These are phyloP conservation scores for Laticauda colubrina DNA, from an alignment of 2,113 vertebrate species.

Conservation along the genomic window DNA sequence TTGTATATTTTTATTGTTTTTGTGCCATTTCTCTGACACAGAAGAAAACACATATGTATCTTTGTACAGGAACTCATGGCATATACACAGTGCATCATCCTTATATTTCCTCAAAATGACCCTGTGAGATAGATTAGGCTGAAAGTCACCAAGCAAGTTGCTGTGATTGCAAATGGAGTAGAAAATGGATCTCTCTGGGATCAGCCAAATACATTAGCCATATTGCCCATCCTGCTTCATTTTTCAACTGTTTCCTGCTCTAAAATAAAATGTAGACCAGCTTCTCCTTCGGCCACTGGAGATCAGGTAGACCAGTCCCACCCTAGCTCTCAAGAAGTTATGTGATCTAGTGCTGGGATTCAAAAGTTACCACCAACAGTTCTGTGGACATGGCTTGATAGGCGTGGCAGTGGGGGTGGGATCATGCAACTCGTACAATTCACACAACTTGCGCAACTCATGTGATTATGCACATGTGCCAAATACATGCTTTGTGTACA, in stretches of 20 bases:
- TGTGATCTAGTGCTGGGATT: no score
- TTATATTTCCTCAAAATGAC: background rate
- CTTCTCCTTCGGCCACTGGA: background rate
- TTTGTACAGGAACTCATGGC: background rate
- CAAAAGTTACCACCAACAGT: no score
- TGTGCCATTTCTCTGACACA: background rate
- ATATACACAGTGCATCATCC: background rate
- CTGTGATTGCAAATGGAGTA: background rate
- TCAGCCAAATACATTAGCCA: background rate
- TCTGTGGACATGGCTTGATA: no score
- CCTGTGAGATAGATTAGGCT: background rate
- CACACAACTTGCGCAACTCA: no score
- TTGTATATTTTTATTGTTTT: background rate
- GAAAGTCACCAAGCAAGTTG: background rate
- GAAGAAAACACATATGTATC: background rate
- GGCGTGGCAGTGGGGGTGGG: no score
- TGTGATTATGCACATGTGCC: no score
- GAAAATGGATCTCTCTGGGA: background rate
- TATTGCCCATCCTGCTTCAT: background rate
- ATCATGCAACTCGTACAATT: no score
- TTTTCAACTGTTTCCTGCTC: background rate
- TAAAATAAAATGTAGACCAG: background rate
- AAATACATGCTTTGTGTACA: no score
- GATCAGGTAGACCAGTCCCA: background rate
- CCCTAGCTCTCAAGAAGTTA: background rate